Conservation (phyloP, 1,140 invertebrate species). For the Artemia franciscana region DNA sequence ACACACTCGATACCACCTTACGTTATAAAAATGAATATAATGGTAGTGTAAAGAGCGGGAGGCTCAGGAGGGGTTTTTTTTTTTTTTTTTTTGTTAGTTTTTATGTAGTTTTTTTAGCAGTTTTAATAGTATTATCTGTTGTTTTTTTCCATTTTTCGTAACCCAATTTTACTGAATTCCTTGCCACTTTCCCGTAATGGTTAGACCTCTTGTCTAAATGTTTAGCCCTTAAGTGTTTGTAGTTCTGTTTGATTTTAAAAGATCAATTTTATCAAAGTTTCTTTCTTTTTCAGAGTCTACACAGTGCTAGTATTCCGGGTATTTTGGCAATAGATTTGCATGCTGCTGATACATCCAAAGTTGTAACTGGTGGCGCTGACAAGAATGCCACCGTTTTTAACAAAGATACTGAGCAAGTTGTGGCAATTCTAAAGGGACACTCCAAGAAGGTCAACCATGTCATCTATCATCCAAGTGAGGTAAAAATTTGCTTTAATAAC, state of each 20-base stretch:
- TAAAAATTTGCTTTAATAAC: constrained; percentile 14
- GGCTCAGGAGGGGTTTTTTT: no score
- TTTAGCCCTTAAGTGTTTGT: neutral
- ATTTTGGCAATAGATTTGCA: constrained; percentile 85
- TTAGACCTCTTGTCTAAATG: no score
- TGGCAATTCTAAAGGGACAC: constrained; percentile 81
- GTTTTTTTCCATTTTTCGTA: no score
- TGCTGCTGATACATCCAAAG: constrained; percentile 67
- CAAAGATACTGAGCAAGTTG: constrained; percentile 90
- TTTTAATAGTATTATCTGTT: no score
- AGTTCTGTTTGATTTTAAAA: constrained; percentile 5
- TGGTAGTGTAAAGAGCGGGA: no score
- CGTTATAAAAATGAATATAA: no score
- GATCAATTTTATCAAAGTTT: constrained; percentile 4
- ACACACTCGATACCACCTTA: no score
- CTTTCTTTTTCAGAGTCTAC: constrained; percentile 45
- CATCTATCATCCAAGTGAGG: constrained; percentile 84
- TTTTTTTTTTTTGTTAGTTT: no score
- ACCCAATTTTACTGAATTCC: no score
- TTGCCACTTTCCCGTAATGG: no score
- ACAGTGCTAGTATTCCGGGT: constrained; percentile 88
- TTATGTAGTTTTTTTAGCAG: no score
- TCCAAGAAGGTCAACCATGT: constrained; percentile 85
- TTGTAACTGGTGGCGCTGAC: constrained; percentile 89
- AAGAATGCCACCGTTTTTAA: constrained; percentile 95